Evolutionary conservation across 2,113 vertebrate species (phyloP).

Genomic region (Garra rufa): DNA sequence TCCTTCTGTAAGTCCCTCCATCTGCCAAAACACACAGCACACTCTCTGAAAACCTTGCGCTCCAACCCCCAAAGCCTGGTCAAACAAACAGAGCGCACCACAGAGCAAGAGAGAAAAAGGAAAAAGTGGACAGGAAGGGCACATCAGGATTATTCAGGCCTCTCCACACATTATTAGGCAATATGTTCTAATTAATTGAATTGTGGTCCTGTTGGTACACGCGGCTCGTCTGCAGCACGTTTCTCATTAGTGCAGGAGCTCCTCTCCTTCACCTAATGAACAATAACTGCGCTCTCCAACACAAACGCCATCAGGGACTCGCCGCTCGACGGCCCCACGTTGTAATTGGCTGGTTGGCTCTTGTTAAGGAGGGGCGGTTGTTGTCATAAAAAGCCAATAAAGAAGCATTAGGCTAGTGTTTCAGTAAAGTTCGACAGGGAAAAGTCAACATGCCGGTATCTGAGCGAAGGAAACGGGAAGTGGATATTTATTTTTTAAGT

Average conservation of each 20-base stretch:
- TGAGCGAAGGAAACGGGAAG: not conserved
- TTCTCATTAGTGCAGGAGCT: constrained; percentile 73
- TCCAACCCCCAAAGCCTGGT: constrained; percentile 27
- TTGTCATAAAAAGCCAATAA: constrained; percentile 69
- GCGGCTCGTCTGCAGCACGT: constrained; percentile 61
- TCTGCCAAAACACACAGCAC: constrained; percentile 43
- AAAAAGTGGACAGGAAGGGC: not conserved
- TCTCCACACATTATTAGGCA: constrained; percentile 71
- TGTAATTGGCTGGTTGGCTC: constrained; percentile 69
- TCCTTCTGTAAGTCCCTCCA: not conserved
- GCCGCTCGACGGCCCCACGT: constrained; percentile 62
- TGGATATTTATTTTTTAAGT: not conserved
- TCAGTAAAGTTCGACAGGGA: constrained; percentile 68
- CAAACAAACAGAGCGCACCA: constrained; percentile 24
- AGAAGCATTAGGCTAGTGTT: constrained; percentile 65
- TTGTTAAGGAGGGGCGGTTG: constrained; percentile 65
- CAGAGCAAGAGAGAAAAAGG: constrained; percentile 54
- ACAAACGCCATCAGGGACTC: constrained; percentile 69
- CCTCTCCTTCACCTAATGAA: constrained; percentile 72
- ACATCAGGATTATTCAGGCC: constrained; percentile 61
- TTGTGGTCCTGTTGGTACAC: constrained; percentile 66
- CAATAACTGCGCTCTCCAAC: constrained; percentile 70
- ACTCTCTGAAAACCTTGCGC: constrained; percentile 26
- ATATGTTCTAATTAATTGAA: constrained; percentile 74
- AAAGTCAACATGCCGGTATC: constrained; percentile 56